phyloP scores from a whole-genome alignment of 2,797 vertebrate species.

The Betta splendens region DNA sequence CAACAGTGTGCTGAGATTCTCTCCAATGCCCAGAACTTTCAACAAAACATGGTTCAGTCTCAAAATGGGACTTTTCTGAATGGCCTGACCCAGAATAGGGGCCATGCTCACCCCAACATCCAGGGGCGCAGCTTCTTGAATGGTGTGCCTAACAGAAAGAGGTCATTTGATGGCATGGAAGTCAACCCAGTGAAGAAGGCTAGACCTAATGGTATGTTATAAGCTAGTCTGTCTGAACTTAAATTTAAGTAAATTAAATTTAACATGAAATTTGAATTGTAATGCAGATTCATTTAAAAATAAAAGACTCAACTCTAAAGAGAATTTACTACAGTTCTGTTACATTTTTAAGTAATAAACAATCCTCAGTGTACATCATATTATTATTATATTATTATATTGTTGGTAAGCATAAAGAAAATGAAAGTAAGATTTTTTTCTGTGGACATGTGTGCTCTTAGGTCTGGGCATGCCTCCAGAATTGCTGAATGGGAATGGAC shows the following conservation, averaged over 20 bases:
- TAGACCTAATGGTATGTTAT: conserved; percentile 83
- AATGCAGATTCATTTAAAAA: background rate
- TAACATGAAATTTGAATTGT: background rate
- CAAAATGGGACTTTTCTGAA: conserved; percentile 85
- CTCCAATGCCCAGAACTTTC: conserved; percentile 94
- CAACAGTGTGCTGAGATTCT: conserved; percentile 95
- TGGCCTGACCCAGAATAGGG: conserved; percentile 84
- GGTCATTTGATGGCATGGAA: conserved; percentile 89
- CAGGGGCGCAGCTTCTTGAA: conserved; percentile 82
- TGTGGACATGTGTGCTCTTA: conserved; percentile 31
- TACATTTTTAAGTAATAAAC: no score
- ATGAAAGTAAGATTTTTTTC: background rate
- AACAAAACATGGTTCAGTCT: conserved; percentile 88
- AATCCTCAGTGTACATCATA: no score
- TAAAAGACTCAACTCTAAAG: no score
- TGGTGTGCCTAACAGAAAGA: conserved; percentile 89
- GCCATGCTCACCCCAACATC: conserved; percentile 76
- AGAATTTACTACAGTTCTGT: no score
- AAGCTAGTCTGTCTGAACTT: background rate
- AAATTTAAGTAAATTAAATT: no score
- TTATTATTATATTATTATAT: no score
- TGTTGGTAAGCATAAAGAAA: no score
- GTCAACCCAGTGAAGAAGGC: conserved; percentile 90
- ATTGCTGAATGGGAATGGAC: conserved; percentile 73
- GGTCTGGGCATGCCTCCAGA: conserved; percentile 70